These are phyloP conservation scores for Beaufortia kweichowensis DNA, from an alignment of 2,113 vertebrate genomes.

Conservation along the genomic window DNA sequence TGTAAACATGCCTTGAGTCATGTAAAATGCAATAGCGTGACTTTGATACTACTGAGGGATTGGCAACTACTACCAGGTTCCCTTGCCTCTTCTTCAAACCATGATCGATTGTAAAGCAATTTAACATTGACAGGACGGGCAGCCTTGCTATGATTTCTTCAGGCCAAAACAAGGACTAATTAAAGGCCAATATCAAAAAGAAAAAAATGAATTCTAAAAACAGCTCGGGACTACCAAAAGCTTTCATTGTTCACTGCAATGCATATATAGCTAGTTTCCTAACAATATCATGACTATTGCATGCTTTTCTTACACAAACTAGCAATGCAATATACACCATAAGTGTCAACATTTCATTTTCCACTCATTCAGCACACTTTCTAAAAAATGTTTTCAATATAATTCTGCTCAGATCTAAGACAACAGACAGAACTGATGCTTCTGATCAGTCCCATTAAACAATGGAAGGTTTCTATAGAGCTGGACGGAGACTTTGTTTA, in stretches of 20 bases:
- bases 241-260: conserved; percentile 35
- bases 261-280: conserved; percentile 29
- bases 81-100: not conserved
- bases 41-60: not conserved
- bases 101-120: not conserved
- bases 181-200: too few species aligned
- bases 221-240: too few species aligned
- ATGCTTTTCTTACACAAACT: conserved; percentile 50
- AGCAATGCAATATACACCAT: conserved; percentile 47
- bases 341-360: conserved; percentile 31
- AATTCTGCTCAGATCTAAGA: conserved; percentile 1
- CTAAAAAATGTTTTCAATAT: not conserved
- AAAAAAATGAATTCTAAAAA: too few species aligned
- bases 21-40: not conserved
- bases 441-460: conserved; percentile 5
- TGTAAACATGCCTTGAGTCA: not conserved
- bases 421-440: not conserved
- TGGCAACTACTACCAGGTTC: not conserved
- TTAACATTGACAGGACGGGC: not conserved
- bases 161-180: too few species aligned
- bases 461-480: conserved; percentile 12
- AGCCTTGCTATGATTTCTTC: too few species aligned
- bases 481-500: conserved; percentile 48
- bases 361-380: conserved; percentile 5
- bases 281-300: conserved; percentile 18